Evolutionary conservation across 1,140 invertebrate genomes (phyloP).

Genomic region (Drosophila sproati): DNA sequence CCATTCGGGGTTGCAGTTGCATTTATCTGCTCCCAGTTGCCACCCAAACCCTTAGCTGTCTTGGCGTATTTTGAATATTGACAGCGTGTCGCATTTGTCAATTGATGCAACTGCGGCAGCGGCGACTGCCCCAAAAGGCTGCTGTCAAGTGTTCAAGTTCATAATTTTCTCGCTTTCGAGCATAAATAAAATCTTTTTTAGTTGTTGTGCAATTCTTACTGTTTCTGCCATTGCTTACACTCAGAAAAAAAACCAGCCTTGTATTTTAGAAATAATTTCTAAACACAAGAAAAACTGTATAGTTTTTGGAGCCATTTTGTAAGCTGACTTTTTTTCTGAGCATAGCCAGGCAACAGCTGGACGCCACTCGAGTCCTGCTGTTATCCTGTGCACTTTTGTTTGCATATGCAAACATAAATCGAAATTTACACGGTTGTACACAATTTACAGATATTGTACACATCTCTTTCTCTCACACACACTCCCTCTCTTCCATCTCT

Average conservation of each 20-base stretch:
- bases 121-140: slow-evolving; percentile 32
- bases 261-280: too few species aligned
- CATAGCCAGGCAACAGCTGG: slow-evolving; percentile 22
- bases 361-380: slow-evolving; percentile 13
- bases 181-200: slow-evolving; percentile 67
- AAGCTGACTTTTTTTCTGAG: background rate
- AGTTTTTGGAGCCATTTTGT: too few species aligned
- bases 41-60: background rate
- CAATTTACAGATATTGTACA: slow-evolving; percentile 21
- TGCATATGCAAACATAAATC: slow-evolving; percentile 51
- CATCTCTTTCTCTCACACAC: background rate
- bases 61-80: slow-evolving; percentile 71
- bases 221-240: background rate
- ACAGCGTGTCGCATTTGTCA: slow-evolving; percentile 71
- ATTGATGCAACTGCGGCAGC: slow-evolving; percentile 58
- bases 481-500: too few species aligned
- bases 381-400: slow-evolving; percentile 21
- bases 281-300: too few species aligned
- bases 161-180: slow-evolving; percentile 49
- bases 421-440: slow-evolving; percentile 39
- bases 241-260: too few species aligned
- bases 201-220: slow-evolving; percentile 1
- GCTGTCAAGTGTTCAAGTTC: slow-evolving; percentile 62
- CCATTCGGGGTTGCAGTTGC: slow-evolving; percentile 54
- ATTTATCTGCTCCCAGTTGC: slow-evolving; percentile 23